Percentiles rank a stretch among this genome's conserved stretches.
Evolutionary conservation across 2,797 vertebrate species (phyloP).

Genomic region (Pseudochaenichthys georgianus): DNA sequence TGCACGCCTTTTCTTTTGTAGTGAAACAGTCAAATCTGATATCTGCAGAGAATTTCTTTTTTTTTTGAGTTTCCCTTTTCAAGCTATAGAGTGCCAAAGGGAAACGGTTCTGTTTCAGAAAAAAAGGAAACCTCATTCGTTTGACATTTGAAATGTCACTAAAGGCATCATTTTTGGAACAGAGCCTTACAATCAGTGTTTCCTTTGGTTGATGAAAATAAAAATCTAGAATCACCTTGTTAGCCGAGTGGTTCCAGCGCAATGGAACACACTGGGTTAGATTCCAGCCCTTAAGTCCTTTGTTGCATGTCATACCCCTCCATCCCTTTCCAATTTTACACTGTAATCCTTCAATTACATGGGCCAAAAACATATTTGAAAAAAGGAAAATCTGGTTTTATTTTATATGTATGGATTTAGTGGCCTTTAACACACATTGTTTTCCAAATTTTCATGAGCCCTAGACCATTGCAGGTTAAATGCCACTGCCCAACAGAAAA

Average conservation of each 20-base stretch:
- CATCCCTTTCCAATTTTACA: too few relatives aligned
- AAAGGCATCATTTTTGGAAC: background rate
- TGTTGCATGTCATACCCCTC: too few relatives aligned
- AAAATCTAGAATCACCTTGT: too few relatives aligned
- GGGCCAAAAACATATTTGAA: too few relatives aligned
- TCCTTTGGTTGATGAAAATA: background rate
- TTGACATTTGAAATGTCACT: background rate
- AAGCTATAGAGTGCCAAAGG: background rate
- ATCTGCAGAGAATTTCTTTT: background rate
- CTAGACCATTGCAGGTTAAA: background rate
- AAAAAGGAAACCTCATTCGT: background rate
- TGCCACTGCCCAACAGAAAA: conserved; percentile 6
- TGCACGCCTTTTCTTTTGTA: conserved; percentile 8
- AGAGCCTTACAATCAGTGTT: background rate
- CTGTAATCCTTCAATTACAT: too few relatives aligned
- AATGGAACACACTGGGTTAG: too few relatives aligned
- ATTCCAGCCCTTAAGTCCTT: too few relatives aligned
- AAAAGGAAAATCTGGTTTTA: background rate
- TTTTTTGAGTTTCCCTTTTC: background rate
- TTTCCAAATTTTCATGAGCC: background rate
- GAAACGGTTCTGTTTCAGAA: background rate
- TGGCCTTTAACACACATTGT: background rate
- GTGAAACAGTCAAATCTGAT: background rate
- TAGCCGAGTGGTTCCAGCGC: too few relatives aligned
- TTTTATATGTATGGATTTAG: background rate